Percentiles rank a stretch among this genome's conserved stretches.
These are phyloP conservation scores for Drosophila kikkawai DNA, from an alignment of 1,140 invertebrate species.

Conservation along the genomic window DNA sequence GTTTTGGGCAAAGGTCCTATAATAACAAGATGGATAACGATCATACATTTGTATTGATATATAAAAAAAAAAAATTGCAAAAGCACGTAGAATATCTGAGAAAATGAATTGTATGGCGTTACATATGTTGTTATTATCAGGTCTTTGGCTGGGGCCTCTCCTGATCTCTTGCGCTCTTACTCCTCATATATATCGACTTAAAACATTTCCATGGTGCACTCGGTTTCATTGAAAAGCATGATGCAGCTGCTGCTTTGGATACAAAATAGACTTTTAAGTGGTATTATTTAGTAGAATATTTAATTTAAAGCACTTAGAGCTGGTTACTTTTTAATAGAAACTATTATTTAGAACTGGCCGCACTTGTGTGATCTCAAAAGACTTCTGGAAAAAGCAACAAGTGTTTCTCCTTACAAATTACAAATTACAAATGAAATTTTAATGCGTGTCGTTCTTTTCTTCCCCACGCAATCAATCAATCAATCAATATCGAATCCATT, in stretches of 20 bases:
- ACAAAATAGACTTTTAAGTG: conserved; percentile 1
- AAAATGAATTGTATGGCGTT: neutral
- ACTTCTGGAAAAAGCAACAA: conserved; percentile 43
- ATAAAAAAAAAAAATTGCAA: neutral
- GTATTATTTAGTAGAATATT: conserved; percentile 3
- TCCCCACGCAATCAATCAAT: conserved; percentile 25
- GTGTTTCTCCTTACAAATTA: neutral
- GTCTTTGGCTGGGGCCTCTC: conserved; percentile 6
- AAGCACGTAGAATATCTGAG: neutral
- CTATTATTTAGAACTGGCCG: neutral
- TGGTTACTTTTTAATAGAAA: neutral
- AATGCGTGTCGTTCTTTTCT: conserved; percentile 49
- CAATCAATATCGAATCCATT: conserved; percentile 15
- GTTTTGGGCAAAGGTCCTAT: conserved; percentile 8
- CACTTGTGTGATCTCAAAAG: conserved; percentile 26
- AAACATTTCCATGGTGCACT: conserved; percentile 14
- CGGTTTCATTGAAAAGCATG: conserved; percentile 20
- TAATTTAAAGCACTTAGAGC: neutral
- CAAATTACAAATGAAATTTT: conserved; percentile 14
- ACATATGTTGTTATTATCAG: neutral
- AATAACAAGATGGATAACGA: neutral
- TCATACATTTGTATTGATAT: neutral
- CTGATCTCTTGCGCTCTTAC: neutral
- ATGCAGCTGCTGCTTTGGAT: conserved; percentile 29
- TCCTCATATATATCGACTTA: conserved; percentile 14